phyloP scores from a whole-genome alignment of 30 jellyfish, hydroid and myxozoan species.

The Chironex yamaguchii region DNA sequence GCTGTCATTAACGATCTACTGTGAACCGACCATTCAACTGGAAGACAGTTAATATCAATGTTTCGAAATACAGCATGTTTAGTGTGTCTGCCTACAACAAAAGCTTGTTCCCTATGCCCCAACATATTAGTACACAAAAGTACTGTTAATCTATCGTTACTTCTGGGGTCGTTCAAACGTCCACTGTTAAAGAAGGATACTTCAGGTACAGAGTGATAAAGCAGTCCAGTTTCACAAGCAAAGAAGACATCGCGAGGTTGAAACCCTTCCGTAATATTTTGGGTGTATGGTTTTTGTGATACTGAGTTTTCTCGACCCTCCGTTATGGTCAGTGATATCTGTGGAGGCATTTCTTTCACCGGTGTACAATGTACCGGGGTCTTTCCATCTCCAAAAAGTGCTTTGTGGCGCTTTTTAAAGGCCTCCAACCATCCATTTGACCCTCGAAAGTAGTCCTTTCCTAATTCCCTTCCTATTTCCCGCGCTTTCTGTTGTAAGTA shows the following conservation, averaged over 20 bases:
- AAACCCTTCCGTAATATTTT: not conserved
- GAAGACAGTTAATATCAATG: not conserved
- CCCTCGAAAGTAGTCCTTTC: not conserved
- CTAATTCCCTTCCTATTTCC: not conserved
- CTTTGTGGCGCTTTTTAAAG: conserved; percentile 2
- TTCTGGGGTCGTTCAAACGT: not conserved
- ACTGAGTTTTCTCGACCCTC: not conserved
- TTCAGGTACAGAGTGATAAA: not conserved
- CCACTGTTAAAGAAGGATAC: not conserved
- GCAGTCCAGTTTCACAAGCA: not conserved
- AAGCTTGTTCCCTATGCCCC: not conserved
- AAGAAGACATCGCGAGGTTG: not conserved
- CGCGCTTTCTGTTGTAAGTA: conserved; percentile 5
- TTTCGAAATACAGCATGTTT: not conserved
- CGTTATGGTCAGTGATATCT: not conserved
- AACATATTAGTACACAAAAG: not conserved
- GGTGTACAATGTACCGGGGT: not conserved
- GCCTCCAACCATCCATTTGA: conserved; percentile 23
- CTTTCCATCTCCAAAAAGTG: not conserved
- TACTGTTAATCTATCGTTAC: not conserved
- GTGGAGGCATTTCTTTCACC: not conserved
- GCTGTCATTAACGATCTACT: not conserved
- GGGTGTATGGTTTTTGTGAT: not conserved
- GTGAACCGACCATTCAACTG: not conserved
- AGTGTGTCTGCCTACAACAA: not conserved